These are phyloP conservation scores for Dolichotis patagonum DNA, from an alignment of 2,113 vertebrate species.

Conservation along the genomic window DNA sequence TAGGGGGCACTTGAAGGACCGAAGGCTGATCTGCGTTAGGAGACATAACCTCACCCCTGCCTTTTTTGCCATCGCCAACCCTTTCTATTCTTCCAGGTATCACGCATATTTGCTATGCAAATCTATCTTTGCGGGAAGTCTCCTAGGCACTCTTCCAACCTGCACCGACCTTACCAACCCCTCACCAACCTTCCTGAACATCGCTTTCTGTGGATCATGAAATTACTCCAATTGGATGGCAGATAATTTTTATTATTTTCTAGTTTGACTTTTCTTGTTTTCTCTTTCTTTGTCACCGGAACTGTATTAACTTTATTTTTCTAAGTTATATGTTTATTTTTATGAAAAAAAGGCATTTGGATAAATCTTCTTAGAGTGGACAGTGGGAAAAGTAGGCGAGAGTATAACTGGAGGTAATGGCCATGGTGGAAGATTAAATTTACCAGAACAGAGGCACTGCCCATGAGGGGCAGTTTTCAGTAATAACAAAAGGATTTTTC, in stretches of 20 bases:
- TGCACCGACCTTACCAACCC: background rate
- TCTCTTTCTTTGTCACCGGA: background rate
- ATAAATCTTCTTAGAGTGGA: background rate
- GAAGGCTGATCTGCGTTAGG: background rate
- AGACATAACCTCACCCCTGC: background rate
- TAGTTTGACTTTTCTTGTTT: background rate
- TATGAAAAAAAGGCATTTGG: background rate
- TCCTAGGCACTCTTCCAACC: background rate
- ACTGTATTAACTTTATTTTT: background rate
- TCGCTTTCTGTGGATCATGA: background rate
- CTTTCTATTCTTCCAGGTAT: accelerated
- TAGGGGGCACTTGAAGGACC: background rate
- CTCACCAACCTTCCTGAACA: background rate
- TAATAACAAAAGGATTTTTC: background rate
- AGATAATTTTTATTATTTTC: background rate
- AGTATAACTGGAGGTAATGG: background rate
- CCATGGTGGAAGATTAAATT: background rate
- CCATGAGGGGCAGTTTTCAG: background rate
- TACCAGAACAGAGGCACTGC: too few relatives aligned
- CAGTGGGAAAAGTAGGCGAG: background rate
- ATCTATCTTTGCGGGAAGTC: background rate
- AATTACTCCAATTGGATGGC: background rate
- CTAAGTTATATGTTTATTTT: background rate
- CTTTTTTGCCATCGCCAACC: background rate
- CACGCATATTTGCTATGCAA: background rate